These are phyloP conservation scores for Leptura quadrifasciata DNA, from an alignment of 2,888 invertebrate genomes.

Conservation along the genomic window DNA sequence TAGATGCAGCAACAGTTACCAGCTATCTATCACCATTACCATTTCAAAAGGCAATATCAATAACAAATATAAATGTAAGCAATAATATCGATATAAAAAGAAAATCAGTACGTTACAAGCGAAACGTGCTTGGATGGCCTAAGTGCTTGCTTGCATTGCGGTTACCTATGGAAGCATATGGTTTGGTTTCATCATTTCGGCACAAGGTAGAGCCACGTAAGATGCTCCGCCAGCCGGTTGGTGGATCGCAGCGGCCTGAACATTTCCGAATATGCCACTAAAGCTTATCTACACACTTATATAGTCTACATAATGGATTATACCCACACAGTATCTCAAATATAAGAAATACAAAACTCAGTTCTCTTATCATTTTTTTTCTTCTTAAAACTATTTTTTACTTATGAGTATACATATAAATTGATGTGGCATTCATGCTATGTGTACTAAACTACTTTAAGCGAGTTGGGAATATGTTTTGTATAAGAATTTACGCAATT, in stretches of 20 bases:
- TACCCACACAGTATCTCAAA: background rate
- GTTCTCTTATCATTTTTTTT: background rate
- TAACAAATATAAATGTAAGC: slow-evolving; percentile 32
- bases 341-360: background rate
- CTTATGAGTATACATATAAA: too few species aligned
- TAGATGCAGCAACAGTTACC: background rate
- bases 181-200: slow-evolving; percentile 63
- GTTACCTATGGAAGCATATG: slow-evolving; percentile 70
- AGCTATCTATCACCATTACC: background rate
- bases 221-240: slow-evolving; percentile 75
- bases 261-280: slow-evolving; percentile 55
- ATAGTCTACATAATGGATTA: slow-evolving; percentile 1
- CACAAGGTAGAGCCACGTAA: slow-evolving; percentile 67
- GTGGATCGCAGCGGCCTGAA: slow-evolving; percentile 76
- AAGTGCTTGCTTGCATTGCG: slow-evolving; percentile 51
- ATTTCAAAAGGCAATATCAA: background rate
- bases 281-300: slow-evolving; percentile 27
- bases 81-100: slow-evolving; percentile 16
- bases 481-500: too few species aligned
- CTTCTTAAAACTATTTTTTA: background rate
- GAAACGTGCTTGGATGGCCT: slow-evolving; percentile 46
- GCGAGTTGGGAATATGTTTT: too few species aligned
- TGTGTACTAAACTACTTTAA: too few species aligned
- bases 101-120: slow-evolving; percentile 12
- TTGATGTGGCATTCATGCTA: too few species aligned